Evolutionary conservation across 2,113 vertebrate genomes (phyloP), one percentile per base, ranked within the genome.

Genomic region (Marcusenius ussheri): DNA sequence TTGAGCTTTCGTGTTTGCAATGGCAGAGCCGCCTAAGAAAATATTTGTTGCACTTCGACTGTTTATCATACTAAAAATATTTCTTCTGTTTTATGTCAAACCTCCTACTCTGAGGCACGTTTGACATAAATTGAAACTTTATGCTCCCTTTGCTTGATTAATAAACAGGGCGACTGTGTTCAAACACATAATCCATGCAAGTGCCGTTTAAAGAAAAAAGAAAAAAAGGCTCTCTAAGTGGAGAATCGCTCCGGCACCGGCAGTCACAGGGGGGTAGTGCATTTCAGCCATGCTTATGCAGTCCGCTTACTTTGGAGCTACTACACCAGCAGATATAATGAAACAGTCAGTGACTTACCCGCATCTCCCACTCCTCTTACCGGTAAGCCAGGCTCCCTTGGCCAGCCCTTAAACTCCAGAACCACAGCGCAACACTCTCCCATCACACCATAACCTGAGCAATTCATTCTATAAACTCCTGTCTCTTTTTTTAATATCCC

Each of bases 241-340:
- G 97, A 97, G 97, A 97, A 97, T 91, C 96, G 97, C 97, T 97
- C 97, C 97, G 97, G 97, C 97, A 96, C 97, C 97, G 97, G 95
- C 96, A 97, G 97, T 98, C 98, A 98, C 97, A 97, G 97, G 97
- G 97, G 97, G 97, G 96, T 97, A 98, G 96, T 97, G 95, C 97
- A 95, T 97, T 99, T 97, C 95, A 96, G 96, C 95, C 95, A 94
- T 93, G 96, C 96, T 98, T 97, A 96, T 93, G 96, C 96, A 94
- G 97, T 97, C 95, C 96, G 97, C 97, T 98, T 98, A 98, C 97
- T 98, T 99, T 98, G 97, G 98, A 98, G 97, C 97, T 98, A 97
- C 97, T 97, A 95, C 95, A 95, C 95, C 95, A 94, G 96, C 93
- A 97, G 96, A 97, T 97, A 98, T 97, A 98, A 97, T 97, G 97